A percentile compares a stretch with the other conserved stretches of the same genome.
These are phyloP conservation scores for Drosophila truncata DNA, from an alignment of 1,140 invertebrate species.

Conservation along the genomic window DNA sequence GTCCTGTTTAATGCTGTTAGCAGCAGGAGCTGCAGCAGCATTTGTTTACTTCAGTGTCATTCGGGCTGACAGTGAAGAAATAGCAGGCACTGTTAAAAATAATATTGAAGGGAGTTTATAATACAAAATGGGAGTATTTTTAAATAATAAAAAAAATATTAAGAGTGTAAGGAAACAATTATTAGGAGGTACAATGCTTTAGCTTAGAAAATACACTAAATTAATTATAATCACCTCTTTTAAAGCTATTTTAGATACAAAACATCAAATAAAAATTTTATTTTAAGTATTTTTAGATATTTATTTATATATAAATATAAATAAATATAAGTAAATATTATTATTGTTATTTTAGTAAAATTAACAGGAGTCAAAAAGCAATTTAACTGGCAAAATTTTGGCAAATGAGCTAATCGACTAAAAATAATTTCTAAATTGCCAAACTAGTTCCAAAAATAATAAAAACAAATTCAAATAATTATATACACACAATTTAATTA, in stretches of 20 bases:
- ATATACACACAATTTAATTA: neutral
- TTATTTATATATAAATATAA: too few relatives aligned
- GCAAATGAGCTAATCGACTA: too few relatives aligned
- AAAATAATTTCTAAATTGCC: neutral
- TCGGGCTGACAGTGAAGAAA: constrained; percentile 19
- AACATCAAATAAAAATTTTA: too few relatives aligned
- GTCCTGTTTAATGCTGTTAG: constrained; percentile 47
- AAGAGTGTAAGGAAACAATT: too few relatives aligned
- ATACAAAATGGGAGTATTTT: too few relatives aligned
- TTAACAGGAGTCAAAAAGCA: rapidly evolving
- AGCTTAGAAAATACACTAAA: too few relatives aligned
- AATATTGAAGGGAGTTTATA: neutral
- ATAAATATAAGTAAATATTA: too few relatives aligned
- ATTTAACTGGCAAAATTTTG: too few relatives aligned
- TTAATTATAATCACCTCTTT: too few relatives aligned
- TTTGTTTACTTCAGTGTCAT: constrained; percentile 73
- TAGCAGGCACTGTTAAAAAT: neutral
- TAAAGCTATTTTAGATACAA: neutral
- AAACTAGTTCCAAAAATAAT: neutral
- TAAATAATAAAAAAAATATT: neutral
- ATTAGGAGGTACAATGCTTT: too few relatives aligned
- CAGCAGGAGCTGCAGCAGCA: constrained; percentile 46
- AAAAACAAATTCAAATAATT: neutral
- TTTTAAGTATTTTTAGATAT: too few relatives aligned
- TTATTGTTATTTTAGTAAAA: neutral